Evolutionary conservation across 2,113 vertebrate genomes (phyloP).

Genomic region (Hippocampus zosterae): DNA sequence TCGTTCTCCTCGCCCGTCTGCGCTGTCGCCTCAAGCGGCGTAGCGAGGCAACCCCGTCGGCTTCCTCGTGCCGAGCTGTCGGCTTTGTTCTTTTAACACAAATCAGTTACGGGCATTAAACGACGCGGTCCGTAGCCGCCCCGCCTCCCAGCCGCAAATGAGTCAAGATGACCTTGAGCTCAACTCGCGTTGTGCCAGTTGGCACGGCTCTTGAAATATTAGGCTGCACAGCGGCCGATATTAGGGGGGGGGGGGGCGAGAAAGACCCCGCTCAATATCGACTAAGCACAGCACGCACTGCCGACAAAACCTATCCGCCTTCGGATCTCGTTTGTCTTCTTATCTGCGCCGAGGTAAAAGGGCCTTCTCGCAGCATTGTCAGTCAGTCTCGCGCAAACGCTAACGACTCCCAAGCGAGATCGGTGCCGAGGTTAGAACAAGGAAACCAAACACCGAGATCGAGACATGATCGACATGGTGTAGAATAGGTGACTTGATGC

Average conservation of each 20-base stretch:
- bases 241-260: slow-evolving; percentile 46
- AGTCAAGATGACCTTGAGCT: slow-evolving; percentile 69
- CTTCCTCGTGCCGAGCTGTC: slow-evolving; percentile 11
- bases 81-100: slow-evolving; percentile 38
- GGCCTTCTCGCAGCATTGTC: slow-evolving; percentile 12
- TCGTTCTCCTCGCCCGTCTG: slow-evolving; percentile 36
- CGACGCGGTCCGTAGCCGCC: slow-evolving; percentile 33
- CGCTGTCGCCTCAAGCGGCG: slow-evolving; percentile 22
- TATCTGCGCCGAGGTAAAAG: slow-evolving; percentile 59
- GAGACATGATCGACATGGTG: background rate
- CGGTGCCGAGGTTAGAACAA: slow-evolving; percentile 10
- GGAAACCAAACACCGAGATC: slow-evolving; percentile 5
- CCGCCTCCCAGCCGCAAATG: slow-evolving; percentile 47
- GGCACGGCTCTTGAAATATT: slow-evolving; percentile 54
- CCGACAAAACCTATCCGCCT: slow-evolving; percentile 61
- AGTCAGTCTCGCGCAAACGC: slow-evolving; percentile 13
- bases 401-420: slow-evolving; percentile 46
- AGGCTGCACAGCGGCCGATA: slow-evolving; percentile 53
- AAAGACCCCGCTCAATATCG: slow-evolving; percentile 48
- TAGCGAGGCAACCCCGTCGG: slow-evolving; percentile 21
- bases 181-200: slow-evolving; percentile 61
- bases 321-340: slow-evolving; percentile 58
- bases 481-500: background rate
- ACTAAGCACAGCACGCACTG: slow-evolving; percentile 48
- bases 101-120: slow-evolving; percentile 38